Base-by-base conservation (phyloP, 2,113 vertebrate genomes). In the Gavia stellata region DNA sequence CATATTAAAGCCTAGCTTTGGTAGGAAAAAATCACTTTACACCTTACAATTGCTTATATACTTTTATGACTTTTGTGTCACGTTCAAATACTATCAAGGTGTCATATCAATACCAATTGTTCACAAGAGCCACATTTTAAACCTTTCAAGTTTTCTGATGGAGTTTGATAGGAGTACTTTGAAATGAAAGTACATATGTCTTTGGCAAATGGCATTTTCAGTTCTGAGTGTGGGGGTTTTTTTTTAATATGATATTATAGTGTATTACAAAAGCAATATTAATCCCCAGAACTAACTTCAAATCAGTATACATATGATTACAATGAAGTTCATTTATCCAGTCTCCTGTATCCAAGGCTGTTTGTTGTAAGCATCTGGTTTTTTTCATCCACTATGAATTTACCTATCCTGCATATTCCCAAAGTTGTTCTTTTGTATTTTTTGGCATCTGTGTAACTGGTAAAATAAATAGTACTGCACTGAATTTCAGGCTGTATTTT, bases 61-160 rank as follows among this genome's bases (percentile, higher is more conserved):
- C 55, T 95, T 97, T 97, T 97, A 95, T 94, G 96, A 96, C 92
- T 97, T 98, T 83, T 97, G 90, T 85, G 29, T 97, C 38, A 34
- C 86, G 50, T 97, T 97, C 58, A 65, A 97, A 97, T 86, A 89
- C 87, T 97, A 93, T 97, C 94, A 97, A 97, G 97, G 89, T 96
- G 87, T 98, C 95, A 62, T 97, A 95, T 97, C 94, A 97, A 96
- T 97, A 96, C 93, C 85, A 97, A 95, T 95, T 96, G 92, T 93
- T 97, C 94, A 94, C 96, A 96, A 97, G 97, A 97, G 96, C 86
- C 92, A 97, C 89, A 95, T 96, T 96, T 95, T 91, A 94, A 97
- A 96, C 93, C 90, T 98, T 97, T 98, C 74, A 97, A 96, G 93
- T 96, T 95, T 97, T 96, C 89, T 93, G 94, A 94, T 97, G 83